Evolutionary conservation across 2,888 invertebrate species (phyloP), one percentile per base, ranked within the genome.

Genomic region (Ormyrus nitidulus): DNA sequence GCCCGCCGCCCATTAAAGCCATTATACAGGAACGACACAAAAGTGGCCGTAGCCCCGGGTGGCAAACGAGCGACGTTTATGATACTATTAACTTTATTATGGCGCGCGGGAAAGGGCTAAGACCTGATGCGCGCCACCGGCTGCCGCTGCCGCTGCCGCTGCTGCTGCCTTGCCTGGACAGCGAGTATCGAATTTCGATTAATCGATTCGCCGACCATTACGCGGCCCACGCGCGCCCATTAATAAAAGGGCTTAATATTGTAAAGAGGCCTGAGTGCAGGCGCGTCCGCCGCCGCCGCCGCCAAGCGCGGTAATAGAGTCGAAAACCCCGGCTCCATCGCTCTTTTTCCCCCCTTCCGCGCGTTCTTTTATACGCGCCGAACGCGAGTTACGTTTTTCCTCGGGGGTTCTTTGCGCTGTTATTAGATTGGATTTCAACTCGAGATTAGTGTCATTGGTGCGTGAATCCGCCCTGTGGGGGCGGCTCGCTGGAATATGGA

Each of bases 121-220:
- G 85, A 86, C 84, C 84, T 79, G 74, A 64, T 65, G 56, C 59
- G 59, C 65, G 58, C 9, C 13, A 3, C 46, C 10, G 19, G 34
- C 34, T 34, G 34, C 34, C 34, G 34, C 19, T 46, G 59, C 56
- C 3, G 34, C 34, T 4, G 34, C 34, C 34, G 34, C 34, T 59
- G 72, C 71, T 64, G 59, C 19, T 46, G 59, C 56, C 65, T 56
- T 70, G 59, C 74, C 71, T 71, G 34, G 34, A 34, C 34, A 58
- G 62, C 58, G n/a, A 83, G 85, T 88, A 90, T 90, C 88, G 89
- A 89, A 89, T 89, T 89, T 89, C 89, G 88, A 90, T 90, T 89
- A 90, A 90, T 90, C 90, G 90, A 88, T 89, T 85, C 86, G 74
- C 61, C 83, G 84, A 83, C 87, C 85, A 86, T 87, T 87, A 86